Evolutionary conservation across 2,888 invertebrate species (phyloP).

Genomic region (Ischnus inquisitorius): DNA sequence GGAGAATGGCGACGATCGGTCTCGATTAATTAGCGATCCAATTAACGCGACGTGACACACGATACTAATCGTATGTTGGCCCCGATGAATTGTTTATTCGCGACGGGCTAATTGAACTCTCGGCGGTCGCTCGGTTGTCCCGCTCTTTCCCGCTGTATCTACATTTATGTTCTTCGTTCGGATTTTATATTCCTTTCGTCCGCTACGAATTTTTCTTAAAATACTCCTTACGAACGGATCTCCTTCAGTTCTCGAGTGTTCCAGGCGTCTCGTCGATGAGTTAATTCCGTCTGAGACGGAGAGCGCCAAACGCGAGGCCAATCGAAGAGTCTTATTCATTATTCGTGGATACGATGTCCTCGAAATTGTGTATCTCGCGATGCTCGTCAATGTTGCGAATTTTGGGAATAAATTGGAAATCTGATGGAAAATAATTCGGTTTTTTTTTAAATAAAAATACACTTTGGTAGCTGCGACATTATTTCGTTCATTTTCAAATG

Average conservation of each 20-base stretch:
- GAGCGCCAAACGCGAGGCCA: background rate
- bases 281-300: background rate
- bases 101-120: slow-evolving; percentile 75
- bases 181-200: background rate
- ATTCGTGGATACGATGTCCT: background rate
- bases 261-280: background rate
- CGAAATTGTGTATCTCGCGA: background rate
- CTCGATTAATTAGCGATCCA: slow-evolving; percentile 76
- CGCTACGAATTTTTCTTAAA: background rate
- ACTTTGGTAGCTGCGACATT: background rate
- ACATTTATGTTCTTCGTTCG: background rate
- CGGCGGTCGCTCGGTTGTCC: slow-evolving; percentile 31
- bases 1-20: slow-evolving; percentile 61
- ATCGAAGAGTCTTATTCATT: background rate
- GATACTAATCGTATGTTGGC: slow-evolving; percentile 65
- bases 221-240: background rate
- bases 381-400: background rate
- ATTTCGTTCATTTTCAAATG: no score
- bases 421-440: background rate
- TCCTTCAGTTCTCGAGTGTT: background rate
- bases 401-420: background rate
- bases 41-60: slow-evolving; percentile 70
- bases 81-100: slow-evolving; percentile 76
- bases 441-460: background rate
- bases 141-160: slow-evolving; percentile 1